Conservation (phyloP, 2,888 invertebrate species). For the Ischnus inquisitorius region DNA sequence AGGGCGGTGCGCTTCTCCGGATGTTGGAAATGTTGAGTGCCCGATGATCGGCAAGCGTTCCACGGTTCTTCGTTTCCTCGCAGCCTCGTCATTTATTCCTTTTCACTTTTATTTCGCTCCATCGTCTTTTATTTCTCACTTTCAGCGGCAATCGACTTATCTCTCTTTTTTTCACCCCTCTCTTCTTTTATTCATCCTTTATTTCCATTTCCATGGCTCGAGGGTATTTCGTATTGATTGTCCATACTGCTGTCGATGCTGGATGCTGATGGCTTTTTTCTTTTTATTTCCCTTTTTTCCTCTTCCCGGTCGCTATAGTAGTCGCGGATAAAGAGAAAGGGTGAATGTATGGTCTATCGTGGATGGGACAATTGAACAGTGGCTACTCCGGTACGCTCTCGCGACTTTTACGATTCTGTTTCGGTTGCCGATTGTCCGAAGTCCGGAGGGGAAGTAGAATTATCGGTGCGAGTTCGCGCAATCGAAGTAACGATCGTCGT, state of each 20-base stretch:
- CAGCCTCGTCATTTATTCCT: conserved; percentile 24
- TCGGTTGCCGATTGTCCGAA: conserved; percentile 14
- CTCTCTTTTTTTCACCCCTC: conserved; percentile 32
- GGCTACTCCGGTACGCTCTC: background rate
- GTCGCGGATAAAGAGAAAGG: background rate
- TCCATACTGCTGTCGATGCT: conserved; percentile 38
- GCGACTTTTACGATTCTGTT: conserved; percentile 40
- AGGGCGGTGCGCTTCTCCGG: conserved; percentile 13
- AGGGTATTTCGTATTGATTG: conserved; percentile 58
- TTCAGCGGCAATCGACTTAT: conserved; percentile 19
- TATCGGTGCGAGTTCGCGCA: conserved; percentile 41
- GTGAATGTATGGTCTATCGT: background rate
- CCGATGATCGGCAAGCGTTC: conserved; percentile 61
- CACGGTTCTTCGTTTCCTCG: conserved; percentile 17
- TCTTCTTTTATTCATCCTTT: conserved; percentile 50
- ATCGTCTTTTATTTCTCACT: conserved; percentile 28
- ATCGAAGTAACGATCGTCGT: conserved; percentile 44
- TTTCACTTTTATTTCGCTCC: conserved; percentile 1
- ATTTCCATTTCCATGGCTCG: conserved; percentile 64
- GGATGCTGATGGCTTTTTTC: background rate
- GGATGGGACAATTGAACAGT: background rate
- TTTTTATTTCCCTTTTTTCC: background rate
- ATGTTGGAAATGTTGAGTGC: conserved; percentile 63
- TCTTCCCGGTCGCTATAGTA: background rate
- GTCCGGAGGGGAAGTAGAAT: conserved; percentile 36